phyloP scores from a whole-genome alignment of 2,113 vertebrate species.

The Microtus ochrogaster region DNA sequence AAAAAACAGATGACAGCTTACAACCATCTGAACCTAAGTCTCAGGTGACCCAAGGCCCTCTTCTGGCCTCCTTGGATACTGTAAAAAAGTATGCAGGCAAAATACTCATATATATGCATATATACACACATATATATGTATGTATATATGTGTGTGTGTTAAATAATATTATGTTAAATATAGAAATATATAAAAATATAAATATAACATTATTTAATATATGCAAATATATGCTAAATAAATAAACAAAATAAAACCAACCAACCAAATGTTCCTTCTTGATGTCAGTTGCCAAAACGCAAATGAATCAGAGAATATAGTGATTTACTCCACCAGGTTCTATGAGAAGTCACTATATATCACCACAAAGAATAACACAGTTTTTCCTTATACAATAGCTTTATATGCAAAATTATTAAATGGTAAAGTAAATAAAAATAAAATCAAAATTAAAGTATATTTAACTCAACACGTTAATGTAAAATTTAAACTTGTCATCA shows the following conservation, averaged over 20 bases:
- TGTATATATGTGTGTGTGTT: too few species aligned
- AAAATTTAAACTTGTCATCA: background rate
- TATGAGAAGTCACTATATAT: background rate
- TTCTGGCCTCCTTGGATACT: too few species aligned
- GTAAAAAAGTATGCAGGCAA: background rate
- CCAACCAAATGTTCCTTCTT: background rate
- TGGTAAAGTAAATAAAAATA: background rate
- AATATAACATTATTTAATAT: background rate
- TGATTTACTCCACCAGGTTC: background rate
- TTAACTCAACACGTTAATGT: conserved; percentile 33
- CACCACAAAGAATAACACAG: background rate
- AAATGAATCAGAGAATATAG: background rate
- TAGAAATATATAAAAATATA: too few species aligned
- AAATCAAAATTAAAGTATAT: background rate
- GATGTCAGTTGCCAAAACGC: background rate
- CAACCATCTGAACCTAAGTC: background rate
- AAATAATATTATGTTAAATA: too few species aligned
- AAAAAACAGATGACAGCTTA: background rate
- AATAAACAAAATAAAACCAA: background rate
- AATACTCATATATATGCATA: background rate
- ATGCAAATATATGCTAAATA: background rate
- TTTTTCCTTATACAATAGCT: background rate
- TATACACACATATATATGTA: too few species aligned
- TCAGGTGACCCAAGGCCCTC: background rate
- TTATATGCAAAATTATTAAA: conserved; percentile 1